Percentiles rank a stretch among this genome's conserved stretches.
Evolutionary conservation across 2,797 vertebrate genomes (phyloP).

Genomic region (Mus minutoides): DNA sequence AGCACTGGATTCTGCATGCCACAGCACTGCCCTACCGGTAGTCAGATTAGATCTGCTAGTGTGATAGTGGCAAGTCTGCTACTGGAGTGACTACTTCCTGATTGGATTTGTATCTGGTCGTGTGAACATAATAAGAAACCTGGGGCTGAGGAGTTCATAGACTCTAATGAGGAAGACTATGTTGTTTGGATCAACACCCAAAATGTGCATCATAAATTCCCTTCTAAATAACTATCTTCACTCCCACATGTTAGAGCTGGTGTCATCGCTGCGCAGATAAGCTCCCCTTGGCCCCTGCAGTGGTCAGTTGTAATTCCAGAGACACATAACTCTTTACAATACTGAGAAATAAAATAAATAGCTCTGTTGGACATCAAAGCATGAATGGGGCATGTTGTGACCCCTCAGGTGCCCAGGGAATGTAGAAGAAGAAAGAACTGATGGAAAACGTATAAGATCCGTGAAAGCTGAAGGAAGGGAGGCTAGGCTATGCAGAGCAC

Average conservation of each 20-base stretch:
- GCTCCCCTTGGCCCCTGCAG: no score
- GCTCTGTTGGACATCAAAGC: background rate
- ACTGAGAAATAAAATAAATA: background rate
- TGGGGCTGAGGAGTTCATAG: background rate
- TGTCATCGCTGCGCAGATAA: background rate
- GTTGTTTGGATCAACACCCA: background rate
- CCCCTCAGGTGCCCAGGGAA: background rate
- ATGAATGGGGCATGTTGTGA: background rate
- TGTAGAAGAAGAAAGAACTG: background rate
- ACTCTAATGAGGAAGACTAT: background rate
- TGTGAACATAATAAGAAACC: background rate
- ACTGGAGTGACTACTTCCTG: background rate
- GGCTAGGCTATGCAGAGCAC: background rate
- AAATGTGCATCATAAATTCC: background rate
- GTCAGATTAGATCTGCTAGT: background rate
- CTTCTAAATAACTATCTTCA: background rate
- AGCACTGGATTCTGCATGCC: background rate
- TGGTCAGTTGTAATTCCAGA: background rate
- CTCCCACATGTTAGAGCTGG: background rate
- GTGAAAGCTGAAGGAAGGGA: background rate
- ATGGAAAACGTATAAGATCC: background rate
- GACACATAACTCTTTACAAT: background rate
- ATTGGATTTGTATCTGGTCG: background rate
- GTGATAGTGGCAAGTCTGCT: background rate
- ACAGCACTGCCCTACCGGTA: background rate